Base-by-base conservation (phyloP, 1,140 invertebrate species). In the Mylabris phalerata region DNA sequence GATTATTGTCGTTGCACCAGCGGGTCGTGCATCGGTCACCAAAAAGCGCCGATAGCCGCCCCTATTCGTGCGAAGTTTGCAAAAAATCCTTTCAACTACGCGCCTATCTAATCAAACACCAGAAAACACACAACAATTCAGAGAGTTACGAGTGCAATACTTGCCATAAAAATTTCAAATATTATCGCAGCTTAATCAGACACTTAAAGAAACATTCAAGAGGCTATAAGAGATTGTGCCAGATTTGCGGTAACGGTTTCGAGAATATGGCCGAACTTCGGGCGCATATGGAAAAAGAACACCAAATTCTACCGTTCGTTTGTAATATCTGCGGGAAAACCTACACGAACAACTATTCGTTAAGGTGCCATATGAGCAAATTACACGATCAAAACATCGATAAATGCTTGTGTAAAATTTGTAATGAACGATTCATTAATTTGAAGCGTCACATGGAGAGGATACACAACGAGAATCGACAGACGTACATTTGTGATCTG, bases 181-280 rank as follows among this genome's bases (percentile, higher is more conserved):
- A 70, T 13, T 68, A 70, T 6, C 67, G 70, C 2, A 71, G 71
- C 4, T 50, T 73, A 9, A 62, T 67, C 46, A 46, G 72, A 6
- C 72, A 73, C 50, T 48, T 69, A 71, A 41, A 50, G 64, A 39
- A 69, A 64, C 41, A 66, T 69, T 24, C 72, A 72, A 48, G 67
- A 66, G 26, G 57, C 62, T 9, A 26, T 48, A 44, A 69, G 65
- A 1, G 58, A 3, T 56, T 84, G 0, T 88, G 86, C 72, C 82
- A 85, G 64, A 82, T 89, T 38, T 92, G 90, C 73, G 84, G 84
- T 10, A 92, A 94, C 75, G 82, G 86, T 52, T 82, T 95, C 41
- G 82, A 83, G 19, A 83, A 79, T 41, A 78, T 81, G 3, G 84
- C 86, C 50, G 84, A 86, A 57, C 74, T 89, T 66, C 76, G 83